Evolutionary conservation across 2,888 invertebrate species (phyloP).

Genomic region (Eupithecia subumbrata): DNA sequence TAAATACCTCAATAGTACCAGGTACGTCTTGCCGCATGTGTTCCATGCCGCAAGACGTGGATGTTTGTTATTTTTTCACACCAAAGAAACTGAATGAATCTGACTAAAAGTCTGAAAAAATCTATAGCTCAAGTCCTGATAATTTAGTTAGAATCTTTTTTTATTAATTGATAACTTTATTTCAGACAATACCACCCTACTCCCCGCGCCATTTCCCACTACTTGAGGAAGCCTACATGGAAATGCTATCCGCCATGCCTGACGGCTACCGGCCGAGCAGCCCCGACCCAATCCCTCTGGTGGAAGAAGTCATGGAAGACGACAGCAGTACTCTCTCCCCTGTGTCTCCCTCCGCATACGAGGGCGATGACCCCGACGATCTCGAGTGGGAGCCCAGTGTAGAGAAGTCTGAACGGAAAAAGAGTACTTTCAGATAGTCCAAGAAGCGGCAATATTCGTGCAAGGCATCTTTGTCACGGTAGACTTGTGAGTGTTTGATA

Average conservation of each 20-base stretch:
- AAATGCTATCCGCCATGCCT: constrained; percentile 89
- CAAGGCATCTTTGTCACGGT: constrained; percentile 16
- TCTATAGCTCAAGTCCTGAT: no score
- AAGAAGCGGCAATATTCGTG: constrained; percentile 22
- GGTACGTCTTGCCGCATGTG: no score
- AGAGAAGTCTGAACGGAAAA: constrained; percentile 64
- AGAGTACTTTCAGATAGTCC: constrained; percentile 62
- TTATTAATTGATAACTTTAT: constrained; percentile 34
- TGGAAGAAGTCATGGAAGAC: constrained; percentile 40
- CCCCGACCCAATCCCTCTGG: constrained; percentile 55
- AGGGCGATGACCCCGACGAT: constrained; percentile 94
- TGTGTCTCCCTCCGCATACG: constrained; percentile 70
- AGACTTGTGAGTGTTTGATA: constrained; percentile 7
- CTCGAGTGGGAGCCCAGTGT: constrained; percentile 89
- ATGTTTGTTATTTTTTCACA: no score
- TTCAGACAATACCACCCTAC: constrained; percentile 88
- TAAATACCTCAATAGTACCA: no score
- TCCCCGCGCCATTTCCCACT: constrained; percentile 91
- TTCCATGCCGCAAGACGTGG: no score
- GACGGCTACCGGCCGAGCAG: constrained; percentile 78
- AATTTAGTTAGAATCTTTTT: not conserved
- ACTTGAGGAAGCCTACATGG: constrained; percentile 86
- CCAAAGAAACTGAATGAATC: no score
- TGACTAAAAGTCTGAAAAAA: no score
- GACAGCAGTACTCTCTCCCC: constrained; percentile 48